These are phyloP conservation scores for Saimiri boliviensis DNA, from an alignment of 2,113 vertebrate species.

Conservation along the genomic window DNA sequence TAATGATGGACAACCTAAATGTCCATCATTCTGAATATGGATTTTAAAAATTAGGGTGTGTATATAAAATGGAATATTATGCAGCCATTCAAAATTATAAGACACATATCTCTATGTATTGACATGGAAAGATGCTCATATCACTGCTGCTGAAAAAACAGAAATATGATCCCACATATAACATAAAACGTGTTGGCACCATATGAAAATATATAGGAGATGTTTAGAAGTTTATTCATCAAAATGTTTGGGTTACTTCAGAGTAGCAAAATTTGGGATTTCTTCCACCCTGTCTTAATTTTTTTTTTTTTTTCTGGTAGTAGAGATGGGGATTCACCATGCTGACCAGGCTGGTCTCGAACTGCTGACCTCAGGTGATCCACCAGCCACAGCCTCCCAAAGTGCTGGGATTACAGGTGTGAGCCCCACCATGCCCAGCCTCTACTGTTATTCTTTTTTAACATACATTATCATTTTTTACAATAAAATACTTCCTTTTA, in stretches of 20 bases:
- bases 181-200: not conserved
- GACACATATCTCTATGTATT: not conserved
- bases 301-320: not conserved
- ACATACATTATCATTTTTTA: slow-evolving; percentile 1
- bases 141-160: not conserved
- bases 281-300: not conserved
- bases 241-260: slow-evolving; percentile 13
- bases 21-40: not conserved
- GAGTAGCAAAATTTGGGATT: not conserved
- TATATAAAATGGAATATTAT: not conserved
- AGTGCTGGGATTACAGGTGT: not conserved
- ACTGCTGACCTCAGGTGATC: not conserved
- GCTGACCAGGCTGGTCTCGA: not conserved
- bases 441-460: not conserved
- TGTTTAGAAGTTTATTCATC: slow-evolving; percentile 30
- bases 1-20: slow-evolving; percentile 12
- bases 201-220: not conserved
- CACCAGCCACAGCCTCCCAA: not conserved
- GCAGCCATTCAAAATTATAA: not conserved
- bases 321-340: not conserved
- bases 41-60: not conserved
- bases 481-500: not conserved
- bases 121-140: not conserved
- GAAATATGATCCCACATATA: not conserved
- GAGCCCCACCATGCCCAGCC: not conserved